Evolutionary conservation across 37 sponge, comb jelly and placozoan species (phyloP).

Genomic region (Geodia barretti): DNA sequence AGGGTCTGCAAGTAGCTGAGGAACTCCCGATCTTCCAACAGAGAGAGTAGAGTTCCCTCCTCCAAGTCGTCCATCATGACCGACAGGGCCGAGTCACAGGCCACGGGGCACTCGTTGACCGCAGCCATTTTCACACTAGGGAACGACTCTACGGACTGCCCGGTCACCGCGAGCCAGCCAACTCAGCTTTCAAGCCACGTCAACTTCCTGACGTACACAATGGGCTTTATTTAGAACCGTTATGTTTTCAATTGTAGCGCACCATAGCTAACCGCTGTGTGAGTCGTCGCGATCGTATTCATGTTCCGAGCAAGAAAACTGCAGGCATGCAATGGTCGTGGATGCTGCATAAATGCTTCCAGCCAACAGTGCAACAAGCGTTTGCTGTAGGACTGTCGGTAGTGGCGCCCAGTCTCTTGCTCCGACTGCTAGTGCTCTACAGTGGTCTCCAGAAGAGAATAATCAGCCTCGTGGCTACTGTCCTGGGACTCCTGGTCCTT

Average conservation of each 20-base stretch:
- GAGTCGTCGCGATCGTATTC: no score
- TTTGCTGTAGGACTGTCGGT: slow-evolving; percentile 8
- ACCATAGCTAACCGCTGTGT: neutral
- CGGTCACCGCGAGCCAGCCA: no score
- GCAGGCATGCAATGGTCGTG: slow-evolving; percentile 17
- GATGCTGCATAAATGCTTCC: slow-evolving; percentile 23
- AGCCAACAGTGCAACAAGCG: slow-evolving; percentile 35
- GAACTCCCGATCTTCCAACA: slow-evolving; percentile 11
- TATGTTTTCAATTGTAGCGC: neutral
- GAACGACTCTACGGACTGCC: no score
- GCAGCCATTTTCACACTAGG: slow-evolving; percentile 9
- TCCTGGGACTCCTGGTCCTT: slow-evolving; percentile 45
- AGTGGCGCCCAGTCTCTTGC: slow-evolving; percentile 1
- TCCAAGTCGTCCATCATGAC: slow-evolving; percentile 36
- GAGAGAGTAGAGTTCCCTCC: slow-evolving; percentile 35
- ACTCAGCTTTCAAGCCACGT: neutral
- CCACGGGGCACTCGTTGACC: slow-evolving; percentile 8
- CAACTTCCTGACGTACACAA: neutral
- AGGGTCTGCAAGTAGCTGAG: neutral
- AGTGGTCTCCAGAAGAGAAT: neutral
- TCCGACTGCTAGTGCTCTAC: slow-evolving; percentile 33
- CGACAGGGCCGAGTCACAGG: slow-evolving; percentile 12
- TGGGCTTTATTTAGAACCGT: neutral
- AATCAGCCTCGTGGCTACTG: slow-evolving; percentile 17
- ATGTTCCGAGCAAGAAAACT: no score